Conservation (phyloP, 2,888 invertebrate genomes). For the Ophion obscuratus region DNA sequence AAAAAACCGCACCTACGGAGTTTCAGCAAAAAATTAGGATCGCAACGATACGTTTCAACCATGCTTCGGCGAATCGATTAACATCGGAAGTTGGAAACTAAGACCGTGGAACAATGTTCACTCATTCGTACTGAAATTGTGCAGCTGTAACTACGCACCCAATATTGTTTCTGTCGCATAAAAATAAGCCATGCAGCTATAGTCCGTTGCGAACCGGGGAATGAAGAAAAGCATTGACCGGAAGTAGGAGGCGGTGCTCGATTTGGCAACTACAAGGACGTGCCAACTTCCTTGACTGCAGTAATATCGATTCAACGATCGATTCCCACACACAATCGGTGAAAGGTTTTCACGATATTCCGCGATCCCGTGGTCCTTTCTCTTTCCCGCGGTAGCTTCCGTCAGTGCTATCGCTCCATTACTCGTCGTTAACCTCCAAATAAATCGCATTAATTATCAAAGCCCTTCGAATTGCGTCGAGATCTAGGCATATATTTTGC, state of each 20-base stretch:
- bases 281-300: conserved; percentile 45
- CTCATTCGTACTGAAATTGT: too few species aligned
- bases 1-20: too few species aligned
- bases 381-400: conserved; percentile 56
- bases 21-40: too few species aligned
- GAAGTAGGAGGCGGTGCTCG: conserved; percentile 6
- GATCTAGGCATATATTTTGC: too few species aligned
- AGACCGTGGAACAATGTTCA: too few species aligned
- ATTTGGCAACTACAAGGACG: conserved; percentile 42
- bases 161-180: not conserved
- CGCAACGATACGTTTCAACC: too few species aligned
- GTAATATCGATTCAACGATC: conserved; percentile 40
- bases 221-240: conserved; percentile 1
- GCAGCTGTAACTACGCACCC: too few species aligned
- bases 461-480: not conserved
- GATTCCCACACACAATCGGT: conserved; percentile 61
- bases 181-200: not conserved
- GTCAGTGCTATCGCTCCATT: conserved; percentile 17
- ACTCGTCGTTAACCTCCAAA: conserved; percentile 14
- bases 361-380: conserved; percentile 54
- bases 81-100: too few species aligned
- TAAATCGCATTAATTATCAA: not conserved
- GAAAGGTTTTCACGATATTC: conserved; percentile 58
- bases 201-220: not conserved
- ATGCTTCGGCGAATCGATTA: too few species aligned